Conservation (phyloP, 2,113 vertebrate genomes). For the cat (Felis catus) region F.catus_Fca126_mat1.0 CM031413.1:103656001-103656500, state of each 20-base stretch:
- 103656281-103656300: not conserved
- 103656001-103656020: not conserved
- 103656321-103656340: not conserved
- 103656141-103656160: not conserved
- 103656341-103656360: not conserved
- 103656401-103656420: not conserved
- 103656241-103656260: not conserved
- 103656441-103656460: conserved; percentile 60
- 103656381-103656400: conserved; percentile 8
- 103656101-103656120: not conserved
- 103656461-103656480: conserved; percentile 54
- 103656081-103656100: not conserved
- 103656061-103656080: conserved; percentile 11
- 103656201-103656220: not conserved
- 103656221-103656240: not conserved
- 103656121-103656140: not conserved
- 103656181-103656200: not conserved
- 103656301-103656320: not conserved
- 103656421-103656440: not conserved
- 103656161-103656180: not conserved
- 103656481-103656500: conserved; percentile 47
- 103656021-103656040: not conserved
- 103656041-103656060: not conserved
- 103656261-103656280: not conserved
- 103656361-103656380: not conserved